Evolutionary conservation across 2,113 vertebrate genomes (phyloP), one percentile per base, ranked within the genome.

Genomic region (Bos taurus): DNA sequence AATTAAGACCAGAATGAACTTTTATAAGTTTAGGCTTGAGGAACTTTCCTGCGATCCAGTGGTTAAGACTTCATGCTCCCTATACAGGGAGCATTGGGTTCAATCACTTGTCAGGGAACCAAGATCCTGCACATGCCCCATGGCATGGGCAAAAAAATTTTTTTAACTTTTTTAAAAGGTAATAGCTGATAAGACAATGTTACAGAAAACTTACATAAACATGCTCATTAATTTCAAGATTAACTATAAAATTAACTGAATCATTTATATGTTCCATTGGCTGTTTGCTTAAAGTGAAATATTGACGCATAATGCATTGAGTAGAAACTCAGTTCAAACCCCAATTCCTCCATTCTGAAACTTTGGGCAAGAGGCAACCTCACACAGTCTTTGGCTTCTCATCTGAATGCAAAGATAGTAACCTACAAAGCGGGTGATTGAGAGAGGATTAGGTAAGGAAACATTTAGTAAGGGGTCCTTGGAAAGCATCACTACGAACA

Each of bases 361-460:
- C 23, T 36, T 91, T 78, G 19, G 52, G 36, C 30, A 59, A 87
- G 30, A 83, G 23, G 4, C 11, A 92, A 82, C 16, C 23, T 50
- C 82, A 86, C 3, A 88, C 2, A 17, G 4, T 13, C 81, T 92
- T 87, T 92, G 23, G 78, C 36, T 97, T 89, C 48, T 88, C 13
- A 71, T 90, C 43, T 85, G 26, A 59, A 89, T 84, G 43, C 17
- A 88, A 94, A 78, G 36, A 50, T 28, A 93, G 60, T 85, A 95
- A 91, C 57, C 33, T 92, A 74, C 10, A 77, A 19, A 94, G 62
- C 62, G 84, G 46, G 62, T 94, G 89, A 89, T 5, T 90, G 87
- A 96, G 77, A 92, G 28, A 81, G 16, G 67, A 96, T 86, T 94
- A 90, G 95, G 30, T 78, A 33, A 94, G 14, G 60, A 46, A 96